These are phyloP conservation scores for Formicarius rufipectus DNA, from an alignment of 2,113 vertebrate genomes.

Conservation along the genomic window DNA sequence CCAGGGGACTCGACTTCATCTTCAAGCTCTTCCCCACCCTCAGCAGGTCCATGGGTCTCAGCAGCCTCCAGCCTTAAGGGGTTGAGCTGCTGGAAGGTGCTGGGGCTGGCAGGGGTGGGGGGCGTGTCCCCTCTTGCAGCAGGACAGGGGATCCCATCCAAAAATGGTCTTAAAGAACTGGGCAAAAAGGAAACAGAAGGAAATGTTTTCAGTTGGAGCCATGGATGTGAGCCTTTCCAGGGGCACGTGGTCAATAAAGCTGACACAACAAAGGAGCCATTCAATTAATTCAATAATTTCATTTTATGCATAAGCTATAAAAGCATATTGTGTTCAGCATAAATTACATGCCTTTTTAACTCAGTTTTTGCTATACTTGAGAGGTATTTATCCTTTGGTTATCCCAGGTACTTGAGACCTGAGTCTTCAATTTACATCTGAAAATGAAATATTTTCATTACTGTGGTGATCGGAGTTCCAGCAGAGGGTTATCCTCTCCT, in stretches of 20 bases:
- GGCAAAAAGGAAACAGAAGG: neutral
- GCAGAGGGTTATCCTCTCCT: neutral
- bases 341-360: neutral
- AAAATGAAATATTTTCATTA: conserved; percentile 12
- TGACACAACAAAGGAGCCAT: neutral
- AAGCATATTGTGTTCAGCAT: neutral
- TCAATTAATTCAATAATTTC: neutral
- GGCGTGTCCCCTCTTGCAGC: neutral
- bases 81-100: neutral
- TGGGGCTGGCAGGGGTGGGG: neutral
- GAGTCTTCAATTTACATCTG: neutral
- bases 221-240: neutral
- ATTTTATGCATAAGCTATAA: neutral
- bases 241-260: neutral
- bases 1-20: neutral
- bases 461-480: neutral
- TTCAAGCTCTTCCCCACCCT: neutral
- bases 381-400: neutral
- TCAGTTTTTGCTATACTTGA: neutral
- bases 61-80: accelerated
- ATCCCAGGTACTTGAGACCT: neutral
- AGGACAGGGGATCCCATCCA: neutral
- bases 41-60: neutral
- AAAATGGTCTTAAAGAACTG: neutral
- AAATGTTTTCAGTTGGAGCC: neutral